Conservation (phyloP, 2,888 invertebrate species). For the Clunio marinus region DNA sequence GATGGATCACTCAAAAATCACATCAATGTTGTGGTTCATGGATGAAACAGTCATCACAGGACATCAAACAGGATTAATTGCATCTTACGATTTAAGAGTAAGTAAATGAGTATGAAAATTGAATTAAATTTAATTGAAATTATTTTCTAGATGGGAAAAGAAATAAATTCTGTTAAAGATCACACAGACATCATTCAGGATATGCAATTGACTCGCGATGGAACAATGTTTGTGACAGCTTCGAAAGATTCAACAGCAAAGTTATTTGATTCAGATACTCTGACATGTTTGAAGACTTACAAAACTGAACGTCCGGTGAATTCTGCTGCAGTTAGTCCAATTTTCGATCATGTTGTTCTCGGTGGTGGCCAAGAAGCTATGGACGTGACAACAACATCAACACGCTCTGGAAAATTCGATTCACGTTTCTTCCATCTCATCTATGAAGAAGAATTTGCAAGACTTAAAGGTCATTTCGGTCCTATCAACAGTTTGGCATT, state of each 20-base stretch:
- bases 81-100: conserved; percentile 88
- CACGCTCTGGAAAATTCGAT: conserved; percentile 95
- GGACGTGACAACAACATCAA: conserved; percentile 94
- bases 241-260: conserved; percentile 96
- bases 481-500: conserved; percentile 98
- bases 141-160: conserved; percentile 52
- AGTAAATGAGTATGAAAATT: conserved; percentile 42
- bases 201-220: conserved; percentile 90
- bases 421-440: conserved; percentile 90
- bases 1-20: conserved; percentile 77
- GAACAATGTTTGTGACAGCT: conserved; percentile 94
- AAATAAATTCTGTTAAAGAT: conserved; percentile 70
- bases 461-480: conserved; percentile 99
- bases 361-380: conserved; percentile 99
- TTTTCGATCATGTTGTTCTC: conserved; percentile 90
- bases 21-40: conserved; percentile 90
- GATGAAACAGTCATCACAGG: conserved; percentile 91
- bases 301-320: conserved; percentile 98
- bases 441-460: conserved; percentile 94
- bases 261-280: conserved; percentile 82
- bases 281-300: conserved; percentile 88
- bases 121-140: background rate
- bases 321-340: conserved; percentile 95
- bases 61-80: conserved; percentile 89
- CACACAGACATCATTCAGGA: conserved; percentile 89